Evolutionary conservation across 2,888 invertebrate genomes (phyloP).

Genomic region (Hypomecis punctinalis): DNA sequence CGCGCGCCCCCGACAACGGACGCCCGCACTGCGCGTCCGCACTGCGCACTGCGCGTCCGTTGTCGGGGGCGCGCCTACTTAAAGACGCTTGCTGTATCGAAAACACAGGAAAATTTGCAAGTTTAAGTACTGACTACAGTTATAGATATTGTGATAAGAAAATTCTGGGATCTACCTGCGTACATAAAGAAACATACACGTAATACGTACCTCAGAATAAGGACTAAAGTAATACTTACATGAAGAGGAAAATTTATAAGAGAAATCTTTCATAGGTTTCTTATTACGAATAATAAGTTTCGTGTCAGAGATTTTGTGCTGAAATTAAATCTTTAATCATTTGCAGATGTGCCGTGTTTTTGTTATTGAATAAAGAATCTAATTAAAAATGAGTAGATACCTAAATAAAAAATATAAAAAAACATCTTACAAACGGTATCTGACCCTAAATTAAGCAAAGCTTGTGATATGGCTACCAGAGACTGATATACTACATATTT

Average conservation of each 20-base stretch:
- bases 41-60: too few species aligned
- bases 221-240: too few species aligned
- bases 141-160: background rate
- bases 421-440: too few species aligned
- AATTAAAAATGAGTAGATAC: background rate
- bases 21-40: too few species aligned
- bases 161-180: constrained; percentile 5
- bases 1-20: too few species aligned
- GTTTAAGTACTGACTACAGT: constrained; percentile 1
- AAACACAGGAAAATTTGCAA: background rate
- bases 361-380: background rate
- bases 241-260: constrained; percentile 24
- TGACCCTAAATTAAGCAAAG: too few species aligned
- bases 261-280: constrained; percentile 27
- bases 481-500: too few species aligned
- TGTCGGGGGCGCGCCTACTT: too few species aligned
- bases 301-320: constrained; percentile 7
- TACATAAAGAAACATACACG: constrained; percentile 2
- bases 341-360: background rate
- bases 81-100: too few species aligned
- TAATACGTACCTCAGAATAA: background rate
- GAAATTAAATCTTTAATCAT: constrained; percentile 15
- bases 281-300: constrained; percentile 25
- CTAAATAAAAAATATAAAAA: too few species aligned
- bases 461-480: too few species aligned